Percentiles rank a stretch among this genome's conserved stretches.
These are phyloP conservation scores for Felis catus DNA, from an alignment of 2,113 vertebrate species.

Conservation along the genomic window F.catus_Fca126_mat1.0 CM031417.1:74799501-74800000, in stretches of 20 bases:
- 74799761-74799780: not conserved
- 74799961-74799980: not conserved
- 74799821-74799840: not conserved
- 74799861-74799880: not conserved
- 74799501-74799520: not conserved
- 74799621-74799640: not conserved
- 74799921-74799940: not conserved
- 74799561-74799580: not conserved
- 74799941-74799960: conserved; percentile 19
- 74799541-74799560: not conserved
- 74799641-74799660: not conserved
- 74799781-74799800: not conserved
- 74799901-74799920: not conserved
- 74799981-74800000: not conserved
- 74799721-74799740: not conserved
- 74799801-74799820: not conserved
- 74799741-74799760: not conserved
- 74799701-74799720: not conserved
- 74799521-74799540: not conserved
- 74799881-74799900: not conserved
- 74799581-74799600: conserved; percentile 40
- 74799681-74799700: not conserved
- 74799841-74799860: not conserved
- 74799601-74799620: not conserved
- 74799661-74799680: not conserved